A percentile compares a stretch with the other conserved stretches of the same genome.
Evolutionary conservation across 2,797 vertebrate species (phyloP).

Genomic region (Cirrhinus molitorella): DNA sequence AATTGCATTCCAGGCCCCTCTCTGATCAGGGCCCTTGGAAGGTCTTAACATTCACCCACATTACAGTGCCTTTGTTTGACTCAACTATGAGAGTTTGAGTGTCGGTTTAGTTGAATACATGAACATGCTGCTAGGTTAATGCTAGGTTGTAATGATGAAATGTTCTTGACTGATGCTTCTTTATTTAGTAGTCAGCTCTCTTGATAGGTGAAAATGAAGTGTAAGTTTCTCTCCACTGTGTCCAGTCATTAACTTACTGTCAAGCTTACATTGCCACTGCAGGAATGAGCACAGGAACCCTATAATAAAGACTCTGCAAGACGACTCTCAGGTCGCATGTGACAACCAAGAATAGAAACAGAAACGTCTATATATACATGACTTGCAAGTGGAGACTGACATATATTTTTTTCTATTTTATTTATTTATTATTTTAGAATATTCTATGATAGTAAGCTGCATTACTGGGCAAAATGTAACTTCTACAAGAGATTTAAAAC

Average conservation of each 20-base stretch:
- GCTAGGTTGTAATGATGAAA: not conserved
- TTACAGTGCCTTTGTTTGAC: not conserved
- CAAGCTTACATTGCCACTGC: not conserved
- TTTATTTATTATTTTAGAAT: not conserved
- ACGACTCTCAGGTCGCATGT: not conserved
- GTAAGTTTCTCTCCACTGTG: slow-evolving; percentile 35
- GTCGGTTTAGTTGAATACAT: not conserved
- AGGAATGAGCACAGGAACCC: not conserved
- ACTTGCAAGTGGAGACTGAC: not conserved
- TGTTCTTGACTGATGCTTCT: slow-evolving; percentile 6
- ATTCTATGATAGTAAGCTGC: too few relatives aligned
- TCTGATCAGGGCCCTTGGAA: too few relatives aligned
- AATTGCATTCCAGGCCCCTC: too few relatives aligned
- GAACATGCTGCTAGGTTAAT: not conserved
- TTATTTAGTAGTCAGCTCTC: slow-evolving; percentile 31
- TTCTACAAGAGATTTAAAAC: too few relatives aligned
- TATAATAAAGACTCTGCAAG: slow-evolving; percentile 9
- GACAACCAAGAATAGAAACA: not conserved
- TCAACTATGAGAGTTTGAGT: not conserved
- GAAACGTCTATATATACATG: not conserved
- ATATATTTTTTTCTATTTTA: not conserved
- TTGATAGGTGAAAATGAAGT: slow-evolving; percentile 34
- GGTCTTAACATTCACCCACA: too few relatives aligned
- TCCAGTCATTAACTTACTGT: slow-evolving; percentile 38
- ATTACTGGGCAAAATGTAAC: not conserved